Percentiles rank a stretch among this genome's conserved stretches.
Evolutionary conservation across 2,797 vertebrate genomes (phyloP).

Genomic region (Hypotaenidia philippensis): DNA sequence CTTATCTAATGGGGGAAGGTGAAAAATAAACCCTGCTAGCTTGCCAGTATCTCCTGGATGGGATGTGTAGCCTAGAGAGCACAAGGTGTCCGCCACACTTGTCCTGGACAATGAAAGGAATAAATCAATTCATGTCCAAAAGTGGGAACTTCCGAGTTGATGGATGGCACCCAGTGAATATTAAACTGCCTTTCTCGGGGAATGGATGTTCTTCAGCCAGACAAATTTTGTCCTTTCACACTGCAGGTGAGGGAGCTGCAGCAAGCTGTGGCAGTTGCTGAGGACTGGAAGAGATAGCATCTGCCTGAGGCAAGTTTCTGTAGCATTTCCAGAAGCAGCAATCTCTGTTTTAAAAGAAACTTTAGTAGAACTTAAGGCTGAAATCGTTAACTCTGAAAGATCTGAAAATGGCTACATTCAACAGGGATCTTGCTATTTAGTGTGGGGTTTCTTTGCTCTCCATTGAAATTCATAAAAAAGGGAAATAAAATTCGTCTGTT

Average conservation of each 20-base stretch:
- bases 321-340: neutral
- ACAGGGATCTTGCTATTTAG: neutral
- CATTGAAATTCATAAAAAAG: neutral
- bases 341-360: neutral
- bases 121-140: conserved; percentile 9
- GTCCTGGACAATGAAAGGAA: conserved; percentile 1
- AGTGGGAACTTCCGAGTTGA: neutral
- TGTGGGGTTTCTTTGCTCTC: neutral
- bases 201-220: neutral
- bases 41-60: neutral
- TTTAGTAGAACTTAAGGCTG: neutral
- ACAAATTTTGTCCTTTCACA: neutral
- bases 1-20: neutral
- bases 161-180: neutral
- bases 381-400: neutral
- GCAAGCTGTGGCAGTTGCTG: neutral
- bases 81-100: neutral
- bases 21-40: neutral
- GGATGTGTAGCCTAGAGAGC: neutral
- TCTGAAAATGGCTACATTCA: neutral
- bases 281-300: neutral
- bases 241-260: neutral
- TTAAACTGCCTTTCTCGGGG: neutral
- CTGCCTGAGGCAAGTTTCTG: neutral
- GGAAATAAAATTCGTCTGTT: neutral